Conservation (phyloP, 2,113 vertebrate species). For the Ellobius talpinus region DNA sequence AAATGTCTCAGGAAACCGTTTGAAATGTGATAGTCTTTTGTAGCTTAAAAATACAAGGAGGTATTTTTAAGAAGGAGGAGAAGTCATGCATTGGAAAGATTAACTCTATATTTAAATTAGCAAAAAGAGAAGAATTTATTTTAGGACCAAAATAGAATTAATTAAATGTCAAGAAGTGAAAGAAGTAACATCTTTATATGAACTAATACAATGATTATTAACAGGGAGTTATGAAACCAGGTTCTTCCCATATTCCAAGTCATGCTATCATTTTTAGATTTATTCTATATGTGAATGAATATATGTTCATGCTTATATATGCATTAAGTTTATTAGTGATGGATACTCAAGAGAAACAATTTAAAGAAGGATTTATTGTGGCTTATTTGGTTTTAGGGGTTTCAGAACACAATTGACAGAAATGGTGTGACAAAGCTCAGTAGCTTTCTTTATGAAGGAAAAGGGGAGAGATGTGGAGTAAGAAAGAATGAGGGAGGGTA, state of each 20-base stretch:
- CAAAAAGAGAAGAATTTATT: not conserved
- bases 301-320: no score
- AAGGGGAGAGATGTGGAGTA: not conserved
- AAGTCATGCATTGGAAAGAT: slow-evolving; percentile 49
- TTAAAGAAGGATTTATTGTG: not conserved
- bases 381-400: not conserved
- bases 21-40: slow-evolving; percentile 68
- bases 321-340: not conserved
- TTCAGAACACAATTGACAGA: not conserved
- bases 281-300: not conserved
- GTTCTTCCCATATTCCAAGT: not conserved
- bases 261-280: not conserved
- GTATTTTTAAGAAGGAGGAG: slow-evolving; percentile 49
- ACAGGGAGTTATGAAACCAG: not conserved
- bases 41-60: slow-evolving; percentile 55
- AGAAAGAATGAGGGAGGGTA: not conserved
- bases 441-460: not conserved
- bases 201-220: not conserved
- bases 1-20: slow-evolving; percentile 71
- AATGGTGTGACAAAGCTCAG: not conserved
- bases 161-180: slow-evolving; percentile 27
- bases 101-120: slow-evolving; percentile 55
- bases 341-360: not conserved
- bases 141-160: slow-evolving; percentile 21
- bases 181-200: not conserved